Percentiles rank a stretch among this genome's conserved stretches.
These are phyloP conservation scores for Conus canariensis DNA, from an alignment of 2,888 invertebrate species.

Conservation along the genomic window DNA sequence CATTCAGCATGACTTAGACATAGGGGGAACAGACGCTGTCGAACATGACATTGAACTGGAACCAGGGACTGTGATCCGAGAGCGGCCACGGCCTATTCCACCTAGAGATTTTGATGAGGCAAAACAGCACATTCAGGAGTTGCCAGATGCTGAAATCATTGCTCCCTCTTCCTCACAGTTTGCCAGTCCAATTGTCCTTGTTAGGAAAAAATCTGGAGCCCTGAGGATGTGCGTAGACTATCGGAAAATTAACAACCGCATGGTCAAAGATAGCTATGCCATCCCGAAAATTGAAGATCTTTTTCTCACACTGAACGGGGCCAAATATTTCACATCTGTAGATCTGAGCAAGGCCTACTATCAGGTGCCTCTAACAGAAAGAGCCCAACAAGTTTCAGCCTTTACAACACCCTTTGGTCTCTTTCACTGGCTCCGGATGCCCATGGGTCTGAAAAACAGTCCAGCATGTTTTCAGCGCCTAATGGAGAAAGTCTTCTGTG, in stretches of 20 bases:
- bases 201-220: neutral
- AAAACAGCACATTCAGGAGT: slow-evolving; percentile 13
- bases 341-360: slow-evolving; percentile 27
- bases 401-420: slow-evolving; percentile 34
- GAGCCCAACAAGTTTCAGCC: slow-evolving; percentile 29
- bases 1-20: too few species aligned
- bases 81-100: slow-evolving; percentile 22
- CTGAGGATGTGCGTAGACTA: slow-evolving; percentile 32
- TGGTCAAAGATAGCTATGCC: neutral
- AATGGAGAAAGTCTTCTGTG: slow-evolving; percentile 41
- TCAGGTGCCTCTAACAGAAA: slow-evolving; percentile 29
- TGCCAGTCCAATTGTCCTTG: slow-evolving; percentile 16
- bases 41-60: neutral
- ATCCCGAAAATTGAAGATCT: slow-evolving; percentile 35
- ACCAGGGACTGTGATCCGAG: neutral
- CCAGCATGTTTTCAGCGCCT: slow-evolving; percentile 28
- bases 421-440: slow-evolving; percentile 24
- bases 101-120: slow-evolving; percentile 34
- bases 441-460: neutral
- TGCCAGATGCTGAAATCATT: slow-evolving; percentile 23
- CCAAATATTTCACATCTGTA: neutral
- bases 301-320: slow-evolving; percentile 25
- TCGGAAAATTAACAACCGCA: neutral
- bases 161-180: slow-evolving; percentile 16
- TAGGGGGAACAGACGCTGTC: too few species aligned